Percentiles rank a stretch among this genome's conserved stretches.
These are phyloP conservation scores for Apostichopus japonicus DNA, from an alignment of 35 echinoderm and acorn worm genomes.

Conservation along the genomic window DNA sequence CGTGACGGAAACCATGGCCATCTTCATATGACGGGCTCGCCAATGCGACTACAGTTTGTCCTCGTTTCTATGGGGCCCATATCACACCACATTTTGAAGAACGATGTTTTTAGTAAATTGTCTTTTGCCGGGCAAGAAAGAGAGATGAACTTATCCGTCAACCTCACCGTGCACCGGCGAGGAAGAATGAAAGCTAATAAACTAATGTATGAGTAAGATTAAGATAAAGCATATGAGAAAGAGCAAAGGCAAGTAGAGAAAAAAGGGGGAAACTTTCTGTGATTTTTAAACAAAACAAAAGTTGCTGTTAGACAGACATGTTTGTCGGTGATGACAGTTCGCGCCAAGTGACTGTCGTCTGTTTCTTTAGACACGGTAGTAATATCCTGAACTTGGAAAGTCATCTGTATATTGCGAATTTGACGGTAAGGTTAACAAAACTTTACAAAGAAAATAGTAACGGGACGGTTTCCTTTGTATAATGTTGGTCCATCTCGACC, in stretches of 20 bases:
- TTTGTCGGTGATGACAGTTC: neutral
- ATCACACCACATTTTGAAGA: neutral
- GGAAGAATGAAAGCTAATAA: neutral
- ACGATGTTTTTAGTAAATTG: neutral
- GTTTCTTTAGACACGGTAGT: neutral
- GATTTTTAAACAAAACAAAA: neutral
- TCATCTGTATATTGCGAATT: too few species aligned
- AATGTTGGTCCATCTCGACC: too few species aligned
- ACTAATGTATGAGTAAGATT: slow-evolving; percentile 11
- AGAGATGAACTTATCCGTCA: neutral
- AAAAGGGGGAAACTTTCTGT: neutral
- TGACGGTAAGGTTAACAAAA: too few species aligned
- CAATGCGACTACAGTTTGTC: neutral
- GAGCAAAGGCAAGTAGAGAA: neutral
- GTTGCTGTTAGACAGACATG: neutral
- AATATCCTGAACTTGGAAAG: neutral
- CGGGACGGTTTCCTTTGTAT: too few species aligned
- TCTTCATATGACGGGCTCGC: slow-evolving; percentile 1
- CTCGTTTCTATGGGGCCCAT: neutral
- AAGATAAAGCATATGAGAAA: neutral
- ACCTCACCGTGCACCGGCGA: neutral
- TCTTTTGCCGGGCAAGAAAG: neutral
- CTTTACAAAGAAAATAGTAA: too few species aligned
- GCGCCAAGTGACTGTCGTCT: neutral
- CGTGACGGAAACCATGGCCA: slow-evolving; percentile 9